Base-by-base conservation (phyloP, 2,113 vertebrate species). In the Oryzias celebensis region DNA sequence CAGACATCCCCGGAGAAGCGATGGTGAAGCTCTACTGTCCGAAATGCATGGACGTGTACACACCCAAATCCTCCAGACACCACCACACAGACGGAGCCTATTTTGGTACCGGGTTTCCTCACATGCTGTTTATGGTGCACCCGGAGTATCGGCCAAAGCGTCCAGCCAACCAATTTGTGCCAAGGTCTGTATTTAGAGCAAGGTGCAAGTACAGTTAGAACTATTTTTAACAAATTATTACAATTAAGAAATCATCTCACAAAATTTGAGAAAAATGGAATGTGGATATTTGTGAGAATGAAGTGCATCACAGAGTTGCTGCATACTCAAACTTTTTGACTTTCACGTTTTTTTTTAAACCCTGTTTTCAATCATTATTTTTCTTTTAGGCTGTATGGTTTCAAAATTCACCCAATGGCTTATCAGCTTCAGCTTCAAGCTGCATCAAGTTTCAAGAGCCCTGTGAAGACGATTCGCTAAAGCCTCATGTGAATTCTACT, bases 31-130 rank as follows among this genome's bases (percentile, higher is more conserved):
- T 97, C 4, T 97, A 97, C 79, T 97, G 95, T 74, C 95, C 95
- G 68, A 96, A 97, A 88, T 97, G 95, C 85, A 97, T 96, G 95
- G 95, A 97, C n/a, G 95, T 97, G 75, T 97, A 97, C 89, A 97
- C 94, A 3, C 95, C 95, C 44, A 97, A 96, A 80, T 96, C 94
- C 3, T 97, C 95, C 2, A 87, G 94, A 65, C 95, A 96, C 81
- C 95, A 96, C 81, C 95, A 97, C 87, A 97, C 95, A 0, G 95
- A 97, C 28, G 95, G 95, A 62, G 95, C 95, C 45, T 96, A 97
- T 81, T 97, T 96, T 60, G 95, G 95, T 58, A 97, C 95, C 0
- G 95, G 95, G 20, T 97, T 97, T 83, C 95, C 95, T 48, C 95
- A 96, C 87, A 97, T 96, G 94, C 91, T 96, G 22, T 96, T 96